Evolutionary conservation across 2,888 invertebrate species (phyloP).

Genomic region (Drosophila macrospina): DNA sequence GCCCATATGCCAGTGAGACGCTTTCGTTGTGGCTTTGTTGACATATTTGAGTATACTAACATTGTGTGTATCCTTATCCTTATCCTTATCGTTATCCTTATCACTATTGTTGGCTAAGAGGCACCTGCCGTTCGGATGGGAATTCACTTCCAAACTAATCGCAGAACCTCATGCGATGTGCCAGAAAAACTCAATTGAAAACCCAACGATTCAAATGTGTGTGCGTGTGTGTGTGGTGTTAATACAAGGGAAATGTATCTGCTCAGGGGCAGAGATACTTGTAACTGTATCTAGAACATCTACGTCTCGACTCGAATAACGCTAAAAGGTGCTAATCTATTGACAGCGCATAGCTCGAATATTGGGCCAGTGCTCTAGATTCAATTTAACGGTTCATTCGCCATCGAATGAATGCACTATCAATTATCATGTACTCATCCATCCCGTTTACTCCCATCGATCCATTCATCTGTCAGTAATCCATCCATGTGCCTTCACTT

Average conservation of each 20-base stretch:
- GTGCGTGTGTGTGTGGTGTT: conserved; percentile 60
- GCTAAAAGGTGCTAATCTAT: conserved; percentile 69
- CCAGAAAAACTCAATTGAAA: conserved; percentile 58
- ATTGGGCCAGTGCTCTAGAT: conserved; percentile 71
- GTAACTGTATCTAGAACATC: conserved; percentile 71
- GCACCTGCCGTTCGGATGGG: conserved; percentile 53
- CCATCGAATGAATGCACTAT: conserved; percentile 61
- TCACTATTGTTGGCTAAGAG: conserved; percentile 28
- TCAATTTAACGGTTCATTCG: conserved; percentile 74
- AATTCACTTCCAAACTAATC: conserved; percentile 55
- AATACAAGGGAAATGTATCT: conserved; percentile 62
- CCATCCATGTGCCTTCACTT: conserved; percentile 39
- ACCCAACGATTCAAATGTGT: conserved; percentile 10
- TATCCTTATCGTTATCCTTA: conserved; percentile 35
- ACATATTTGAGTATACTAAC: conserved; percentile 63
- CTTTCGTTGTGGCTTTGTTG: conserved; percentile 47
- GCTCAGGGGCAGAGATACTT: conserved; percentile 17
- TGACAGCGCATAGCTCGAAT: conserved; percentile 49
- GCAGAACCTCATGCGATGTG: conserved; percentile 25
- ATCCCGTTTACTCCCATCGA: conserved; percentile 22
- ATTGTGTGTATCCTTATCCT: conserved; percentile 34
- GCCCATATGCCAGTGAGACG: conserved; percentile 54
- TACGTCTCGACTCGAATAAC: conserved; percentile 36
- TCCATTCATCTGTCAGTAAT: conserved; percentile 67
- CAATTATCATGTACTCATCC: conserved; percentile 63